Percentiles rank a stretch among this genome's conserved stretches.
Conservation (phyloP, 2,888 invertebrate genomes). For the Spisula subtruncata region DNA sequence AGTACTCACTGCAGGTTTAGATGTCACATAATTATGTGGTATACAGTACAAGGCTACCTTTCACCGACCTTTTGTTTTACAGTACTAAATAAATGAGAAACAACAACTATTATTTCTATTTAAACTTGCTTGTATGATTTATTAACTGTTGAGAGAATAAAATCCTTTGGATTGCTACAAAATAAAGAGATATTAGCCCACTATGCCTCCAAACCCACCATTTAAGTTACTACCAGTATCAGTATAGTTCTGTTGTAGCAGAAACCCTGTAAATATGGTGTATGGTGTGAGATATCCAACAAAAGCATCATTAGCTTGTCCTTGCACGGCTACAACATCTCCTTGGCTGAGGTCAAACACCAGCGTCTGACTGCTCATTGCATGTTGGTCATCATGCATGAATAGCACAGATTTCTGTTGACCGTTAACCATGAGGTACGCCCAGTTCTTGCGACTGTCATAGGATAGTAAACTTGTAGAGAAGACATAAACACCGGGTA, state of each 20-base stretch:
- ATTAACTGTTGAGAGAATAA: too few species aligned
- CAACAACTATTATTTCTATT: too few species aligned
- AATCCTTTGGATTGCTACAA: too few species aligned
- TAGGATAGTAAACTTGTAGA: constrained; percentile 45
- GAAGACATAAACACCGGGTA: not conserved
- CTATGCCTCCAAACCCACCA: not conserved
- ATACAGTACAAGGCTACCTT: too few species aligned
- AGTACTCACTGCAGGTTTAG: too few species aligned
- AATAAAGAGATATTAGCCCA: too few species aligned
- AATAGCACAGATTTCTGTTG: not conserved
- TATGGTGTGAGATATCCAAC: not conserved
- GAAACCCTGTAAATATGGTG: not conserved
- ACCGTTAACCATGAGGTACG: not conserved
- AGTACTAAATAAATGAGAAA: too few species aligned
- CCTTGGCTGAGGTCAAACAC: not conserved
- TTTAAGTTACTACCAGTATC: not conserved
- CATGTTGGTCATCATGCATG: not conserved
- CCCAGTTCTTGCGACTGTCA: constrained; percentile 55
- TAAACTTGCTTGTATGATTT: too few species aligned
- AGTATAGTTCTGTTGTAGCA: not conserved
- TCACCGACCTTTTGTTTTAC: too few species aligned
- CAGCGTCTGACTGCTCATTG: not conserved
- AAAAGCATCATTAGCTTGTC: not conserved
- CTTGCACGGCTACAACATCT: not conserved
- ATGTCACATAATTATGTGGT: too few species aligned